Evolutionary conservation across 2,113 vertebrate species (phyloP), one percentile per base, ranked within the genome.

Genomic region (Ornithorhynchus anatinus): DNA sequence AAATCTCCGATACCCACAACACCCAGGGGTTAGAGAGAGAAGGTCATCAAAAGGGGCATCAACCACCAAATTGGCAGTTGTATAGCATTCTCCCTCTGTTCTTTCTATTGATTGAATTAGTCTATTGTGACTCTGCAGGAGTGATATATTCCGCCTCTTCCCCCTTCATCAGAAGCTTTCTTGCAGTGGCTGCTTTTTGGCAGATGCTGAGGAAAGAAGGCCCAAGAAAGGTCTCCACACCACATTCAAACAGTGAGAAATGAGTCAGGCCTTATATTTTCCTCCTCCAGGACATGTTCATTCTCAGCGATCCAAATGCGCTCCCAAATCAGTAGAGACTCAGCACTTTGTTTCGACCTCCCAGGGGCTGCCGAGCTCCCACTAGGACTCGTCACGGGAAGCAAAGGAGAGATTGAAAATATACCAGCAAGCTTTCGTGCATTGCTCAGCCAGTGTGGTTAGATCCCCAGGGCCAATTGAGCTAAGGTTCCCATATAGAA

Each of bases 11-110:
- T n/a, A 37, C 61, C 40, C 42, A 50, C 0, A 0, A 13, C 61
- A 13, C 5, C 19, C 1, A 0, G 0, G 13, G 33, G 19, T 59
- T 33, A 0, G 1, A 77, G 77, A 45, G 0, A 43, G n/a, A n/a
- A n/a, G n/a, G n/a, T n/a, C n/a, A 39, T 25, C 17, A 14, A 42
- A 36, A 16, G 47, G 43, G 16, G 25, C 31, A n/a, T n/a, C n/a
- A n/a, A n/a, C n/a, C n/a, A n/a, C n/a, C n/a, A n/a, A n/a, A n/a
- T n/a, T n/a, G n/a, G n/a, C n/a, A n/a, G n/a, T n/a, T n/a, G n/a
- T n/a, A n/a, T n/a, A n/a, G n/a, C n/a, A n/a, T n/a, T n/a, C n/a
- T n/a, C n/a, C n/a, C n/a, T n/a, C n/a, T n/a, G n/a, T n/a, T n/a
- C n/a, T n/a, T n/a, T n/a, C n/a, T n/a, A n/a, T n/a, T n/a, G n/a